Evolutionary conservation across 2,888 invertebrate species (phyloP), one percentile per base, ranked within the genome.

Genomic region (Acronicta leporina): DNA sequence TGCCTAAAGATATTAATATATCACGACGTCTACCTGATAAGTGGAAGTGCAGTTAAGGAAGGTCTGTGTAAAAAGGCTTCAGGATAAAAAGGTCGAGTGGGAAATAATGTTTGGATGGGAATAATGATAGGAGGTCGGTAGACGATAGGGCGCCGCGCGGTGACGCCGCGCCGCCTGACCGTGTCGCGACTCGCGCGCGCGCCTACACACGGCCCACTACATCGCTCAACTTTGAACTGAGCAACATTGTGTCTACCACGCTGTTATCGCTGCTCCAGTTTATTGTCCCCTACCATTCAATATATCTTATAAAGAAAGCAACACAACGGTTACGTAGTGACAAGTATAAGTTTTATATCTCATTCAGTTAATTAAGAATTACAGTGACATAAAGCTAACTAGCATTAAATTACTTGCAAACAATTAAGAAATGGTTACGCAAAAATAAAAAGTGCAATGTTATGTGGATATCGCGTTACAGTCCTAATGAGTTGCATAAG

Each of bases 141-240:
- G 93, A 93, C 94, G 87, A 81, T 77, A 91, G 92, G 94, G 93
- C 94, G 94, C 94, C 94, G 87, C 73, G 81, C 76, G 63, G 77
- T 75, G 90, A 82, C 92, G 91, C 89, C 90, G 88, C 82, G 87
- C 88, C 79, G 90, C 88, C 92, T 90, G 86, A 63, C 71, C 82
- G 85, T 67, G 79, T 80, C 85, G 85, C 65, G 62, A 20, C 56
- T 80, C 85, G 85, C 65, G 63, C 56, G 50, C 57, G 27, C 63
- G 40, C 60, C 58, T 72, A 81, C 80, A 74, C 76, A 75, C 73
- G 63, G 67, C 51, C 44, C 45, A 45, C 69, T 50, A 54, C 71
- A 44, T 25, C 53, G 45, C 48, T 60, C 74, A 75, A 73, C 73
- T 69, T 61, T 73, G 62, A 71, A 68, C 70, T 49, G 44, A 63